Percentiles rank a stretch among this genome's conserved stretches.
These are phyloP conservation scores for Astyanax mexicanus DNA, from an alignment of 2,797 vertebrate species.

Conservation along the genomic window DNA sequence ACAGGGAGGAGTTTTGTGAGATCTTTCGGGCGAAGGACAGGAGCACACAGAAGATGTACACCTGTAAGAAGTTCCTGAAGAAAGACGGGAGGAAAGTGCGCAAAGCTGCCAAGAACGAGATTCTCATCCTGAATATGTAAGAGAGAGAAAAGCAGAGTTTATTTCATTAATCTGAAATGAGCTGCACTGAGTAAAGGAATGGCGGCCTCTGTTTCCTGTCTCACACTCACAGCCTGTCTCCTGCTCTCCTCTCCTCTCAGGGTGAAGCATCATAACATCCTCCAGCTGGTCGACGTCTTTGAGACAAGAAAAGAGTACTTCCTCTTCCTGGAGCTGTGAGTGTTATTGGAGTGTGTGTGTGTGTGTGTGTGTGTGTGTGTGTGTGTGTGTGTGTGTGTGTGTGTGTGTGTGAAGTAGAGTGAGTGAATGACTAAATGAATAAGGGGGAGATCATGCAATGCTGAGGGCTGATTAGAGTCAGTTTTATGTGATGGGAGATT, in stretches of 20 bases:
- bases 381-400: not conserved
- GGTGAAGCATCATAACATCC: conserved; percentile 97
- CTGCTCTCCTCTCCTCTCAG: conserved; percentile 69
- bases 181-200: conserved; percentile 12
- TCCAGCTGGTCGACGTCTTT: conserved; percentile 96
- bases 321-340: conserved; percentile 99
- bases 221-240: conserved; percentile 44
- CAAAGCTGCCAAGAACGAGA: conserved; percentile 98
- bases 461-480: not conserved
- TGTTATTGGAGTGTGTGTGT: conserved; percentile 51
- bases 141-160: conserved; percentile 57
- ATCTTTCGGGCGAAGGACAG: conserved; percentile 98
- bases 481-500: not conserved
- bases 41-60: conserved; percentile 94
- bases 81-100: conserved; percentile 96
- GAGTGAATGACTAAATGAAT: not conserved
- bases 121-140: conserved; percentile 97
- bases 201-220: conserved; percentile 42
- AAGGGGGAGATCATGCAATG: not conserved
- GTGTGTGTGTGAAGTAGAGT: not conserved
- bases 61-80: conserved; percentile 98
- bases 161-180: not conserved
- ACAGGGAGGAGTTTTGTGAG: conserved; percentile 98
- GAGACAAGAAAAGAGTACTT: conserved; percentile 98
- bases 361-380: conserved; percentile 3